phyloP scores from a whole-genome alignment of 2,113 vertebrate genomes.

The Chunga burmeisteri region DNA sequence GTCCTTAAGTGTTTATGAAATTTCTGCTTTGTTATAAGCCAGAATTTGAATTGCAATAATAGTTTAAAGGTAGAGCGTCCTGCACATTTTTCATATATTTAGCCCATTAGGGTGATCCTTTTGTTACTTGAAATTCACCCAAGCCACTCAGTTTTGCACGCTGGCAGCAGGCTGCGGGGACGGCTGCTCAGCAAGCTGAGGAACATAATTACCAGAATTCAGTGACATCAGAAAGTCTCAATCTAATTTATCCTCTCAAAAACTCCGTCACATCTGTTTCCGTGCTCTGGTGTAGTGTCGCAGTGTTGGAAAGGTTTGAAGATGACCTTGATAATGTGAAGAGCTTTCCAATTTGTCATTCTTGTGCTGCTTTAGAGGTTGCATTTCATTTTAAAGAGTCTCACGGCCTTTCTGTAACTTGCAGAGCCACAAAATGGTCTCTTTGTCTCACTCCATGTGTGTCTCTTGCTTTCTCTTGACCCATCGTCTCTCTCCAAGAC shows the following conservation, averaged over 20 bases:
- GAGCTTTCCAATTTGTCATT: background rate
- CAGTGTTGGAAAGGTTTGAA: background rate
- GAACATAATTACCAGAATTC: background rate
- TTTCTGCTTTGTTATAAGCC: background rate
- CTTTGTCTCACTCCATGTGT: accelerated
- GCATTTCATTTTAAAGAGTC: background rate
- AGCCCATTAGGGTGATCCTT: background rate
- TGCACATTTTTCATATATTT: background rate
- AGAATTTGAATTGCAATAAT: background rate
- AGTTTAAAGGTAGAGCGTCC: background rate
- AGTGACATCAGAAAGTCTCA: background rate
- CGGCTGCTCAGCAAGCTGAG: background rate
- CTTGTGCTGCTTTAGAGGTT: background rate
- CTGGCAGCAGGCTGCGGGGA: background rate
- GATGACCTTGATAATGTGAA: background rate
- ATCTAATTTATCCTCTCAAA: constrained; percentile 1
- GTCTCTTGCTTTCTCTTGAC: background rate
- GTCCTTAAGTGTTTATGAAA: background rate
- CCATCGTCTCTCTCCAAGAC: background rate
- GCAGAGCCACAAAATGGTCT: background rate
- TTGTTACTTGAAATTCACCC: background rate
- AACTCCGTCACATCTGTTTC: background rate
- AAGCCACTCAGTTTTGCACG: background rate
- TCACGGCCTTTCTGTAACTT: background rate
- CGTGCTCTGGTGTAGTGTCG: background rate